Evolutionary conservation across 2,797 vertebrate species (phyloP).

Genomic region (Oreortyx pictus): DNA sequence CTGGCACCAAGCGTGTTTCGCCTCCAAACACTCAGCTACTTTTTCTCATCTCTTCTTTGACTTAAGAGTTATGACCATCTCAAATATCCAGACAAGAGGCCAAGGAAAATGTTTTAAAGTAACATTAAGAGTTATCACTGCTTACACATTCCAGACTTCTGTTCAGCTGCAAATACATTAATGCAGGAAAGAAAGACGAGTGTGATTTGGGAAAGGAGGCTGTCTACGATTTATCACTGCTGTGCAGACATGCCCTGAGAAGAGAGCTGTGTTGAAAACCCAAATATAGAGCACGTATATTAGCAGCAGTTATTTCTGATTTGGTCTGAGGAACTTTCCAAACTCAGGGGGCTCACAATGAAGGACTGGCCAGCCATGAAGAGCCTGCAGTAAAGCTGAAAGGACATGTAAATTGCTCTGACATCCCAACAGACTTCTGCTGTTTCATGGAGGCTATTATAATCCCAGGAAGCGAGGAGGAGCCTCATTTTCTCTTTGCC

Average conservation of each 20-base stretch:
- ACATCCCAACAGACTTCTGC: constrained; percentile 53
- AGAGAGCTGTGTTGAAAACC: constrained; percentile 61
- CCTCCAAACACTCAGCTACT: constrained; percentile 16
- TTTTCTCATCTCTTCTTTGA: constrained; percentile 42
- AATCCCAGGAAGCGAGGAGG: constrained; percentile 47
- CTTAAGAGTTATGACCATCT: constrained; percentile 69
- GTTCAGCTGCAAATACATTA: constrained; percentile 71
- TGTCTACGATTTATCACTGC: constrained; percentile 72
- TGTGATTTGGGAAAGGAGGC: constrained; percentile 67
- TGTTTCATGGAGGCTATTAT: constrained; percentile 63
- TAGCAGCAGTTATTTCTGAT: constrained; percentile 70
- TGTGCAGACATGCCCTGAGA: constrained; percentile 72
- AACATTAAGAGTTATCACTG: constrained; percentile 68
- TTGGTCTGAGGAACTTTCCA: constrained; percentile 67
- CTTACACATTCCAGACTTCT: constrained; percentile 72
- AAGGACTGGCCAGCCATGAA: constrained; percentile 70
- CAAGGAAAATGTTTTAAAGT: constrained; percentile 62
- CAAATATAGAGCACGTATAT: constrained; percentile 71
- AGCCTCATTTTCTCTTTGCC: constrained; percentile 46
- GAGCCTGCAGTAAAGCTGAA: constrained; percentile 69
- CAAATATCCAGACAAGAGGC: constrained; percentile 64
- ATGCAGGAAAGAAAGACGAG: constrained; percentile 66
- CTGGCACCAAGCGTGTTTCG: not conserved
- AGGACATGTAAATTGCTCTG: constrained; percentile 69
- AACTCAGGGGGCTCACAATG: constrained; percentile 63